A percentile compares a stretch with the other conserved stretches of the same genome.
phyloP scores from a whole-genome alignment of 2,888 invertebrate species.

The Nasonia oneida region DNA sequence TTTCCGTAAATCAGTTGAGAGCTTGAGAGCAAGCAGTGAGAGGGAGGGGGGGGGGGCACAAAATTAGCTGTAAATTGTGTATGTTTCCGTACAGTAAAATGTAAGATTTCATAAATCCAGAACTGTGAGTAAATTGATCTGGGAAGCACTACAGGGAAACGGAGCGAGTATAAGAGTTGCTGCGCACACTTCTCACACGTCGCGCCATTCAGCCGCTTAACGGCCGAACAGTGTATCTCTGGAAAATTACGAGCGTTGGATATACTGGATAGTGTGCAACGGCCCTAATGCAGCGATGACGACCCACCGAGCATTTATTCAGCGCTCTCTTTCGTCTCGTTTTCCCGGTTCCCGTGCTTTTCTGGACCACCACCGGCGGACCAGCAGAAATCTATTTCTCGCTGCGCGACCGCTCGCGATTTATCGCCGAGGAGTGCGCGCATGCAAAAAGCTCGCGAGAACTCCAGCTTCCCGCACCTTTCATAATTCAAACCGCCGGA shows the following conservation, averaged over 20 bases:
- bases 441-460: conserved; percentile 26
- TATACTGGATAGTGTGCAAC: not conserved
- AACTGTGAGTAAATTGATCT: conserved; percentile 37
- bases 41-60: not conserved
- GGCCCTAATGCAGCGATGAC: not conserved
- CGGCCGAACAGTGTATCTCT: conserved; percentile 27
- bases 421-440: not conserved
- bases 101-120: conserved; percentile 54
- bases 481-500: conserved; percentile 27
- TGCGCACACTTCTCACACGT: conserved; percentile 39
- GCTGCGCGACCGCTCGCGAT: conserved; percentile 1
- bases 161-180: not conserved
- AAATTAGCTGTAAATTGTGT: conserved; percentile 51
- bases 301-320: conserved; percentile 16
- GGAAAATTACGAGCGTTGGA: conserved; percentile 9
- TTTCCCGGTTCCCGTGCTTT: not conserved
- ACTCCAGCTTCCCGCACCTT: not conserved
- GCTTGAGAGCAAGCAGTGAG: not conserved
- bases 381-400: conserved; percentile 30
- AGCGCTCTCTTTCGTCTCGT: not conserved
- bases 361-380: not conserved
- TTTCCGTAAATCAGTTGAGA: conserved; percentile 32
- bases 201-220: not conserved
- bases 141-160: not conserved
- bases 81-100: not conserved